A percentile compares a stretch with the other conserved stretches of the same genome.
phyloP scores from a whole-genome alignment of 2,888 invertebrate genomes.

The Thymelicus sylvestris region DNA sequence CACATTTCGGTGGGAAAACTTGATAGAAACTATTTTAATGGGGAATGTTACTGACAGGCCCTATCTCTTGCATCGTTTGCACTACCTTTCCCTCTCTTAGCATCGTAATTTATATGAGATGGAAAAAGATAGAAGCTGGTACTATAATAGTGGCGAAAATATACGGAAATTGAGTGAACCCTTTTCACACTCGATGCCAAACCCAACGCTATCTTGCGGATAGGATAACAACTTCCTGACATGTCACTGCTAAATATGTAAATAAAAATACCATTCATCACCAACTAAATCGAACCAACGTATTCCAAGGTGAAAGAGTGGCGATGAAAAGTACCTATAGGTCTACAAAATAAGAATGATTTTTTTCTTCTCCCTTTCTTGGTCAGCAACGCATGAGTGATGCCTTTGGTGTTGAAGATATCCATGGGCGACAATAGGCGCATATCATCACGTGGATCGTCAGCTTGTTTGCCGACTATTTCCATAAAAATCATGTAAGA shows the following conservation, averaged over 20 bases:
- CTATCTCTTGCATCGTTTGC: constrained; percentile 41
- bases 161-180: constrained; percentile 67
- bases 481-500: too few species aligned
- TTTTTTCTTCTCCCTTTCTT: too few species aligned
- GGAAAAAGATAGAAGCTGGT: constrained; percentile 46
- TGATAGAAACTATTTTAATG: constrained; percentile 60
- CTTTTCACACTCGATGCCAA: constrained; percentile 58
- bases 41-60: constrained; percentile 57
- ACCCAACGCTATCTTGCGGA: constrained; percentile 39
- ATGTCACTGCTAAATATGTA: constrained; percentile 27
- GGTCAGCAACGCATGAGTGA: too few species aligned
- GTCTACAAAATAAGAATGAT: too few species aligned
- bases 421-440: too few species aligned
- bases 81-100: constrained; percentile 43
- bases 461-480: too few species aligned
- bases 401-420: too few species aligned
- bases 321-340: too few species aligned
- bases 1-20: constrained; percentile 31
- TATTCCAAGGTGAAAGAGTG: too few species aligned
- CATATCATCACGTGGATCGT: too few species aligned
- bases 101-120: constrained; percentile 36
- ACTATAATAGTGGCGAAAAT: constrained; percentile 48
- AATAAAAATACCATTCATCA: constrained; percentile 33
- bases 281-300: too few species aligned
- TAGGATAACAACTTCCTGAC: constrained; percentile 24